A percentile compares a stretch with the other conserved stretches of the same genome.
These are phyloP conservation scores for Steatocranus sp. DNA, from an alignment of 2,797 vertebrate genomes.

Conservation along the genomic window DNA sequence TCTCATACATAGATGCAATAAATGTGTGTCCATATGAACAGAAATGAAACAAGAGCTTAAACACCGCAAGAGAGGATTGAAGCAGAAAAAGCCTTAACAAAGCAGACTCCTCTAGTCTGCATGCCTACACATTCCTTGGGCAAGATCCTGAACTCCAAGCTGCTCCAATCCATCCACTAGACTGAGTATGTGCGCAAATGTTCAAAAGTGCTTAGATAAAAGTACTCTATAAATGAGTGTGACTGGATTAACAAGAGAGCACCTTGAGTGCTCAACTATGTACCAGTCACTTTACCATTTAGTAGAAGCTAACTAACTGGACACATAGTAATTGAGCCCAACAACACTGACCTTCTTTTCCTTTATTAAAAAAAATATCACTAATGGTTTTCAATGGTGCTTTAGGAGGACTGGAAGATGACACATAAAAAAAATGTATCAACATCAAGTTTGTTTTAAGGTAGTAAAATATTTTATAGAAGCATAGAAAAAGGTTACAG, in stretches of 20 bases:
- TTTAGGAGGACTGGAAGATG: not conserved
- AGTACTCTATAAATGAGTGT: not conserved
- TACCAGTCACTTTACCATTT: not conserved
- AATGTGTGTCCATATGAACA: not conserved
- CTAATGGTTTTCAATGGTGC: not conserved
- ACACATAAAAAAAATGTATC: not conserved
- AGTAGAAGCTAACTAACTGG: conserved; percentile 3
- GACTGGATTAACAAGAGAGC: not conserved
- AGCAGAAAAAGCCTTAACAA: not conserved
- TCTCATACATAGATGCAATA: not conserved
- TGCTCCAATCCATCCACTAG: not conserved
- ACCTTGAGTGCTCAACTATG: not conserved
- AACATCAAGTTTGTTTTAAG: not conserved
- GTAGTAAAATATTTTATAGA: not conserved
- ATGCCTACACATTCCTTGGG: not conserved
- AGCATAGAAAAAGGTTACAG: not conserved
- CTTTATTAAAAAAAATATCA: not conserved
- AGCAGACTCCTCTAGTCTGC: not conserved
- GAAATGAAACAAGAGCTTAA: not conserved
- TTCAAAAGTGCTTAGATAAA: not conserved
- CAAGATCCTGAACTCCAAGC: not conserved
- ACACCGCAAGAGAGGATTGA: not conserved
- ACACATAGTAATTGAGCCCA: not conserved
- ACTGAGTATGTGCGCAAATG: not conserved
- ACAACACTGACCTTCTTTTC: not conserved